Base-by-base conservation (phyloP, 1,140 invertebrate genomes). In the Megalopta genalis region DNA sequence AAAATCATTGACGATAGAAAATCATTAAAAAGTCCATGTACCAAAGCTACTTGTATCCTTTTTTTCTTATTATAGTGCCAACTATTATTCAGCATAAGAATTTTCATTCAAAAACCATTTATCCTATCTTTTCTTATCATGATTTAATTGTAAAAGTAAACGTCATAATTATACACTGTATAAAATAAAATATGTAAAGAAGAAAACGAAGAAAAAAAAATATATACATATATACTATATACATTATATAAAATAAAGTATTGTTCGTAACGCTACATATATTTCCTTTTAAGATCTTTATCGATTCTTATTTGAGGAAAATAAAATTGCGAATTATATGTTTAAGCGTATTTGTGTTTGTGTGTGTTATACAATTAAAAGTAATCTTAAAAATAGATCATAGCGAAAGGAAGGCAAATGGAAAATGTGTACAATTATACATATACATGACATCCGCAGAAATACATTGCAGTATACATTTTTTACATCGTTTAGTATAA, bases 341-440 rank as follows among this genome's bases (percentile, higher is more conserved):
- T 25, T 32, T 37, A 10, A n/a, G n/a, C n/a, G n/a, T n/a, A n/a
- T n/a, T n/a, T n/a, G n/a, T n/a, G n/a, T n/a, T n/a, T n/a, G n/a
- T n/a, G 6, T 21, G 4, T 32, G 23, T 57, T 46, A n/a, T 42
- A 23, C 49, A 6, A 37, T 42, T 25, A 39, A 77, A 8, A 9
- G 60, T 4, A 42, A 23, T 1, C 10, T 37, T 69, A 62, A 23
- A 18, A 39, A 1, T 63, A 77, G 6, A 77, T 71, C 16, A 52
- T 27, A 63, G 65, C 10, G 7, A 69, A 46, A 46, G 25, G 57
- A 52, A 63, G 59, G 23, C 32, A 52, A 52, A 71, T 69, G 27
- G 21, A 77, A 66, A 64, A 60, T 72, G 54, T 69, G 39, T 70
- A 69, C 60, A 77, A 60, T 49, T 77, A 81, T 77, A n/a, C n/a